Conservation (phyloP, 2,797 vertebrate genomes). For the Dromococcyx pavoninus region DNA sequence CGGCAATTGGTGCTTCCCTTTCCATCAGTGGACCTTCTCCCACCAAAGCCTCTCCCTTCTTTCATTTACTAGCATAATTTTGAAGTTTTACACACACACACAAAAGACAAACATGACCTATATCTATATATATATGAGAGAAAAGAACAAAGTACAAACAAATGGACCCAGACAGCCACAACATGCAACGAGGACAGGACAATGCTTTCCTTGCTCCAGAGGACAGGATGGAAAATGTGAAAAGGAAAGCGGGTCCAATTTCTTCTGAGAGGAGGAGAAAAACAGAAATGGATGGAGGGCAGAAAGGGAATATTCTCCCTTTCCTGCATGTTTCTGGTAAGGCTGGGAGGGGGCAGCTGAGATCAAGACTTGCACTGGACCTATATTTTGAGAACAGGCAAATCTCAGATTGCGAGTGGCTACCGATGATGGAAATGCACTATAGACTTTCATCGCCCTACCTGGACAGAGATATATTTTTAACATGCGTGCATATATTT, state of each 20-base stretch:
- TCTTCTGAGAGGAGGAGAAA: background rate
- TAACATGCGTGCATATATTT: slow-evolving; percentile 52
- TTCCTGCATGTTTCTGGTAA: background rate
- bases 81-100: slow-evolving; percentile 46
- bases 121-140: slow-evolving; percentile 6
- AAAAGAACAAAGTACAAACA: slow-evolving; percentile 32
- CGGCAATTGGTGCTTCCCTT: slow-evolving; percentile 80
- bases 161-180: background rate
- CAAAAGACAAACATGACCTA: background rate
- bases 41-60: slow-evolving; percentile 59
- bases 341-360: background rate
- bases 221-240: slow-evolving; percentile 40
- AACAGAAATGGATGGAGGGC: background rate
- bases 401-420: background rate
- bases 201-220: slow-evolving; percentile 20
- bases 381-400: background rate
- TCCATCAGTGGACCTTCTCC: slow-evolving; percentile 63
- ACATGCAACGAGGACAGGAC: background rate
- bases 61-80: slow-evolving; percentile 57
- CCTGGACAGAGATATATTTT: slow-evolving; percentile 59
- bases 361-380: slow-evolving; percentile 28
- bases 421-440: slow-evolving; percentile 62
- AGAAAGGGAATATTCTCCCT: background rate
- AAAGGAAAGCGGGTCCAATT: slow-evolving; percentile 39
- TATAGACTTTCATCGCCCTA: slow-evolving; percentile 48